Evolutionary conservation across 2,888 invertebrate species (phyloP), one percentile per base, ranked within the genome.

Genomic region (Crossocerus cetratus): DNA sequence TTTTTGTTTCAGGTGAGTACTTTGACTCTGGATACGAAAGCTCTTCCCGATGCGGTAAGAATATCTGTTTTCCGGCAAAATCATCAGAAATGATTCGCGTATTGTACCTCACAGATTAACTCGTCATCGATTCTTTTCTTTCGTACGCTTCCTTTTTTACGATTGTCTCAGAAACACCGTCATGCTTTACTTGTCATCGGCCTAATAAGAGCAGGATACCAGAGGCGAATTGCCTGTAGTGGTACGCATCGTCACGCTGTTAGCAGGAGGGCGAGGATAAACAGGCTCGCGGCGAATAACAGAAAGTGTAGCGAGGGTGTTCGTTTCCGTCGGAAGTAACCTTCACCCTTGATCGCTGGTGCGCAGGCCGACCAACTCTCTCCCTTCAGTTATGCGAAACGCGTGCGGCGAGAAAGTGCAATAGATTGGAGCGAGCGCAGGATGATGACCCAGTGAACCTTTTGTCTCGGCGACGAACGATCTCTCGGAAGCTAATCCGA

Each of bases 1-100:
- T 75, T 72, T 80, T 4, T 84, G 85, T 86, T 86, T 68, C 83
- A 86, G 86, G 86, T 86, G 85, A 86, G 86, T 86, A 77, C 62
- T 32, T 11, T 44, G 13, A 45, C 44, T 64, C 13, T 61, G 32
- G 32, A 32, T 32, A 5, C 32, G 2, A 32, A 32, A 32, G 32
- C 5, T 32, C 32, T 8, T 32, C 32, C 32, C 1, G 5, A 32
- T 32, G 11, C 32, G 77, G 77, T 78, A 73, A 76, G 61, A 42
- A 42, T 32, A 11, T 32, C 32, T 5, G 32, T 32, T 32, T 32
- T 5, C 32, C 32, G 8, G 32, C 32, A 32, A 32, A 32, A 32
- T 1, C 0, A 1, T 32, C 32, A 32, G 32, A 32, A 0, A 32
- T 32, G 32, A 32, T 32, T 32, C 8, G 32, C 5, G 0, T 11